Percentiles rank a stretch among this genome's conserved stretches.
Evolutionary conservation across 2,888 invertebrate species (phyloP).

Genomic region (Teleiodes luculella): DNA sequence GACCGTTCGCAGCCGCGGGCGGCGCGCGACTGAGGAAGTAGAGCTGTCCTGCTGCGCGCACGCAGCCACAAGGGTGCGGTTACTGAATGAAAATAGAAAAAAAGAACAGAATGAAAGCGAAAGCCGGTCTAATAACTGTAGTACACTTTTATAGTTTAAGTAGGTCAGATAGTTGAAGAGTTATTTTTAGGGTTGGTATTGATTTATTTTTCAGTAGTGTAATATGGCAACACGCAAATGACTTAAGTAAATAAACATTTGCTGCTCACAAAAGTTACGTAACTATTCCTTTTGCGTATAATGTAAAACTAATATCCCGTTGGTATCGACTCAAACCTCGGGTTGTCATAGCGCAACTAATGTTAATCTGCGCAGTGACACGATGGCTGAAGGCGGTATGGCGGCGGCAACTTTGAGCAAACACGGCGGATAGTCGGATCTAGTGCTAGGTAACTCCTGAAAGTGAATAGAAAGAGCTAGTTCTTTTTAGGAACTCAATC

Average conservation of each 20-base stretch:
- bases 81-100: slow-evolving; percentile 6
- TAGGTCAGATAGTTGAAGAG: neutral
- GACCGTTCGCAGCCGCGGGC: slow-evolving; percentile 60
- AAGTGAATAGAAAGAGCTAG: too few relatives aligned
- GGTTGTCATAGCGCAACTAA: slow-evolving; percentile 58
- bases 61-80: slow-evolving; percentile 31
- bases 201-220: too few relatives aligned
- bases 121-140: slow-evolving; percentile 9
- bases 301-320: neutral
- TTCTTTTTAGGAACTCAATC: too few relatives aligned
- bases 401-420: slow-evolving; percentile 13
- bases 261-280: neutral
- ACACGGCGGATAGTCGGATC: slow-evolving; percentile 4
- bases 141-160: neutral
- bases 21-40: slow-evolving; percentile 64
- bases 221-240: too few relatives aligned
- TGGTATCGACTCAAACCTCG: slow-evolving; percentile 32
- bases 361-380: slow-evolving; percentile 62
- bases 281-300: neutral
- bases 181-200: neutral
- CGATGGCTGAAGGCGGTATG: slow-evolving; percentile 56
- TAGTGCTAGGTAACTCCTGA: too few relatives aligned
- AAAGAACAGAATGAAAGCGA: slow-evolving; percentile 1
- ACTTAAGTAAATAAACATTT: neutral
- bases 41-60: slow-evolving; percentile 38